These are phyloP conservation scores for Chelmon rostratus DNA, from an alignment of 2,797 vertebrate genomes.

Conservation along the genomic window DNA sequence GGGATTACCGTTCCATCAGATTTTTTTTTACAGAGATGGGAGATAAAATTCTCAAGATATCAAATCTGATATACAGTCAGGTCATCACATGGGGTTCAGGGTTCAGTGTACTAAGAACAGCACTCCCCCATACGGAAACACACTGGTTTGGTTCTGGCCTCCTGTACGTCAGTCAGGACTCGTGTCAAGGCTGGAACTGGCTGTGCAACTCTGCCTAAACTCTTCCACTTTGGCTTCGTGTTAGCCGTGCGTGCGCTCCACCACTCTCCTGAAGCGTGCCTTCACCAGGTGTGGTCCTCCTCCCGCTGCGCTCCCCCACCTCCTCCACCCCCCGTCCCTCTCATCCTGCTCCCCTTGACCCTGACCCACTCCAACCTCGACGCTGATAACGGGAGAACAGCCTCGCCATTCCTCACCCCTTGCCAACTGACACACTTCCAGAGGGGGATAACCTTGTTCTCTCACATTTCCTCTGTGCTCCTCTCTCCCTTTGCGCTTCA, in stretches of 20 bases:
- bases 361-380: conserved; percentile 74
- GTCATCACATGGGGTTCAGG: too few relatives aligned
- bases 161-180: conserved; percentile 70
- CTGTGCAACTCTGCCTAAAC: conserved; percentile 66
- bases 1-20: not conserved
- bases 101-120: too few relatives aligned
- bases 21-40: not conserved
- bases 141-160: conserved; percentile 22
- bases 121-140: not conserved
- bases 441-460: conserved; percentile 77
- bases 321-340: conserved; percentile 45
- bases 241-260: conserved; percentile 47
- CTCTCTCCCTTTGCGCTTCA: conserved; percentile 18
- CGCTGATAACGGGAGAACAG: conserved; percentile 76
- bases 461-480: conserved; percentile 60
- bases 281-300: conserved; percentile 82
- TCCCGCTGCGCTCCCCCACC: conserved; percentile 32
- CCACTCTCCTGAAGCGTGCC: conserved; percentile 88
- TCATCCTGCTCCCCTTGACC: conserved; percentile 84
- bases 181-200: conserved; percentile 78
- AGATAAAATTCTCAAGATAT: not conserved
- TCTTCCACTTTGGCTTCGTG: conserved; percentile 31
- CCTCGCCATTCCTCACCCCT: conserved; percentile 74
- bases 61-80: not conserved
- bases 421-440: conserved; percentile 82